Base-by-base conservation (phyloP, 2,888 invertebrate species). In the Empis stercorea region DNA sequence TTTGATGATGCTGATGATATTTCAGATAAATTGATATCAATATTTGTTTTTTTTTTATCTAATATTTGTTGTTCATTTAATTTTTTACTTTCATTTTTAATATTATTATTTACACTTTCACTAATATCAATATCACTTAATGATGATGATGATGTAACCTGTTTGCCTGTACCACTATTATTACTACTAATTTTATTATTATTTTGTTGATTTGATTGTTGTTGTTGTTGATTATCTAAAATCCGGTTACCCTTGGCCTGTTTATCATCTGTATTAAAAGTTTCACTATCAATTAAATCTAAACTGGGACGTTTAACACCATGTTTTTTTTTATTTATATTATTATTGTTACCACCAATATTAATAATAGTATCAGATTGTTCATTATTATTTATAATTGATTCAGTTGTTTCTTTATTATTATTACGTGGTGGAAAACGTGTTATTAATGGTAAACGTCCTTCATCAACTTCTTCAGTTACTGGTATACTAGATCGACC, bases 241-340 rank as follows among this genome's bases (percentile, higher is more conserved):
- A 61, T 65, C 20, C 68, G 62, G 0, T 62, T 61, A 6, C 62
- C 62, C 52, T 68, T 68, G 32, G 54, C 56, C 49, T 66, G 68
- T 46, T 70, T 70, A 50, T 70, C 70, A 38, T 68, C 69, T 0
- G 87, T 86, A 57, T 87, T 83, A 70, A 88, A 88, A 56, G 84
- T 84, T 55, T 81, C 84, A 55, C 84, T 81, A 61, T 88, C 88
- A 1, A 88, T 84, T 42, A 87, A 71, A 61, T 87, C 87, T 46
- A 87, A 74, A 57, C 84, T 84, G 40, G 86, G 86, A 16, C 87
- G 76, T 54, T 81, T 78, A 0, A 70, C 66, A 36, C 65, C 17
- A 27, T 40, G 40, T 27, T 40, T 40, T 27, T 20, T 40, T 23
- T 27, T 40, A 40, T 3, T 10, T 6, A 23, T 40, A n/a, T 23